Evolutionary conservation across 2,113 vertebrate species (phyloP).

Genomic region (Gobio gobio): DNA sequence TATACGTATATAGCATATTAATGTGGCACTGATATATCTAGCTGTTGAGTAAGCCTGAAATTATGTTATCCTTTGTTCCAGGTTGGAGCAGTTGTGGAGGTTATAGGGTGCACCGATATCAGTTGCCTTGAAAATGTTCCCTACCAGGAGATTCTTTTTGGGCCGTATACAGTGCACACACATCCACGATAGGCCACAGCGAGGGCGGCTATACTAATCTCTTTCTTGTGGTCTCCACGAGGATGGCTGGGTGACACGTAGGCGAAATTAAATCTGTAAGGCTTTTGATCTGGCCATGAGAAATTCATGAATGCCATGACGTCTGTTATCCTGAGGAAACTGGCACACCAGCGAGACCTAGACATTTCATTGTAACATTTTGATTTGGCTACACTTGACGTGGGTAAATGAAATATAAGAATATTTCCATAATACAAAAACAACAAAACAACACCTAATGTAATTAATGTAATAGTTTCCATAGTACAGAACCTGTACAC

Average conservation of each 20-base stretch:
- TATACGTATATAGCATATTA: not conserved
- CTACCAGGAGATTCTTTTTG: constrained; percentile 11
- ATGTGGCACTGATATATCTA: not conserved
- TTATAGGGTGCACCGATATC: constrained; percentile 24
- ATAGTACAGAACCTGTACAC: too few species aligned
- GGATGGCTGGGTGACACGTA: constrained; percentile 51
- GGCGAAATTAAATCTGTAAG: constrained; percentile 39
- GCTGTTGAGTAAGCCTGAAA: not conserved
- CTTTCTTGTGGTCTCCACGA: constrained; percentile 74
- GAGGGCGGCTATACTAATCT: constrained; percentile 65
- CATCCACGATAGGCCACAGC: constrained; percentile 25
- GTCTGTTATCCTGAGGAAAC: not conserved
- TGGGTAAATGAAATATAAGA: not conserved
- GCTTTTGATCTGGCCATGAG: constrained; percentile 39
- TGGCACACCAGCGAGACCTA: not conserved
- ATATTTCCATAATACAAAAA: not conserved
- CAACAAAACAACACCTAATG: too few species aligned
- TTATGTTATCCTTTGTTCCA: not conserved
- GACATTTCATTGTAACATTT: not conserved
- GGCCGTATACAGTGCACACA: constrained; percentile 25
- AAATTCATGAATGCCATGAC: constrained; percentile 37
- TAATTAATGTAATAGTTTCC: too few species aligned
- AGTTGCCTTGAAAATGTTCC: constrained; percentile 39
- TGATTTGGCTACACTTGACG: not conserved
- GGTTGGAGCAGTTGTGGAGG: not conserved